Conservation (phyloP, 1,140 invertebrate genomes). For the Armadillidium nasatum region DNA sequence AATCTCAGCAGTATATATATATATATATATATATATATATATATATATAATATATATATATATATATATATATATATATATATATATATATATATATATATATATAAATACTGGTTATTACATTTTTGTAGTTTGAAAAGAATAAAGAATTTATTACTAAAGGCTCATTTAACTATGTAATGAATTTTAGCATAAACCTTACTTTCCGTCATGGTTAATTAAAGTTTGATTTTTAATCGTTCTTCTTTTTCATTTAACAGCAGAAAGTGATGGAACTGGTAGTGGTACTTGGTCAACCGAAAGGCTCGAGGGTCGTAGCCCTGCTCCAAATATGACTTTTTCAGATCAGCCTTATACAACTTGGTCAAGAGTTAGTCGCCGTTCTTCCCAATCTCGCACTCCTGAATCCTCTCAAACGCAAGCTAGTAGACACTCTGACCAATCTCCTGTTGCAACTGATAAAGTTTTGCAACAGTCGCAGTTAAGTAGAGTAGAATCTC, state of each 20-base stretch:
- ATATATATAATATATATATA: too few species aligned
- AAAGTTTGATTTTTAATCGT: too few species aligned
- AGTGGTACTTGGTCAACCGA: slow-evolving; percentile 42
- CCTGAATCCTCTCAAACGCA: slow-evolving; percentile 40
- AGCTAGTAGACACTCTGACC: background rate
- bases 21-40: background rate
- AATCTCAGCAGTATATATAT: slow-evolving; percentile 54
- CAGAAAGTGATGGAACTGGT: slow-evolving; percentile 40
- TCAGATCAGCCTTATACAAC: slow-evolving; percentile 45
- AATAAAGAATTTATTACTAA: too few species aligned
- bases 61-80: background rate
- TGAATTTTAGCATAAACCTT: too few species aligned
- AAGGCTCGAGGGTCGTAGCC: slow-evolving; percentile 37
- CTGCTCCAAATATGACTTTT: slow-evolving; percentile 39
- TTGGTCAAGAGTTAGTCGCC: slow-evolving; percentile 43
- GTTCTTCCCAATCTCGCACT: slow-evolving; percentile 40
- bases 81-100: background rate
- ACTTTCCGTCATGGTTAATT: too few species aligned
- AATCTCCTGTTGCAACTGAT: slow-evolving; percentile 13
- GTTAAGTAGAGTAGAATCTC: slow-evolving; percentile 21
- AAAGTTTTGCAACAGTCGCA: slow-evolving; percentile 14
- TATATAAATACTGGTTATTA: background rate
- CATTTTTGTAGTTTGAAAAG: too few species aligned
- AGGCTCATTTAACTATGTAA: too few species aligned
- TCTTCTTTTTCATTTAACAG: background rate